Conservation (phyloP, 2,797 vertebrate genomes). For the Sebastes matsubarae region DNA sequence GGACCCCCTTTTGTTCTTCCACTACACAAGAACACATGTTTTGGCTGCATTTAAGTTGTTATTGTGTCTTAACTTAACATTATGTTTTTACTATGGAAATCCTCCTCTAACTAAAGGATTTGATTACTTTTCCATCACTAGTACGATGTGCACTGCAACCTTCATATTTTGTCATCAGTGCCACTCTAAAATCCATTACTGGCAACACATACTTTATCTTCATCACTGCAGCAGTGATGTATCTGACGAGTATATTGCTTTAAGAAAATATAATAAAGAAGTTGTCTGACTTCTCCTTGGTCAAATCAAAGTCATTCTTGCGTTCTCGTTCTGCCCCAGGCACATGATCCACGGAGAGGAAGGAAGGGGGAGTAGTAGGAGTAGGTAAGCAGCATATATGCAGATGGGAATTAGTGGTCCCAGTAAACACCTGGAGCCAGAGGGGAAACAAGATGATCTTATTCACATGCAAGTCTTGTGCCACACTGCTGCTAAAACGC, state of each 20-base stretch:
- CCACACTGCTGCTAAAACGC: slow-evolving; percentile 27
- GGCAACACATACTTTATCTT: slow-evolving; percentile 1
- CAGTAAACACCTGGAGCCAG: slow-evolving; percentile 77
- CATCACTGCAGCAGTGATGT: slow-evolving; percentile 8
- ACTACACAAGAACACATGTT: background rate
- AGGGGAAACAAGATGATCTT: slow-evolving; percentile 58
- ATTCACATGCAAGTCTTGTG: slow-evolving; percentile 71
- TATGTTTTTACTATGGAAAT: background rate
- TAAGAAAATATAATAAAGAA: slow-evolving; percentile 25
- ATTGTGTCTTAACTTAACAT: background rate
- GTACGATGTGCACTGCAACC: background rate
- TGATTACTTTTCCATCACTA: background rate
- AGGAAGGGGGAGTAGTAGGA: slow-evolving; percentile 35
- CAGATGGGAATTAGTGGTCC: slow-evolving; percentile 71
- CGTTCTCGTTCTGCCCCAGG: slow-evolving; percentile 44
- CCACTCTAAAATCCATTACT: background rate
- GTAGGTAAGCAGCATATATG: slow-evolving; percentile 51
- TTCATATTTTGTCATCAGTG: background rate
- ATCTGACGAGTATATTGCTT: background rate
- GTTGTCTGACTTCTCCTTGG: slow-evolving; percentile 41
- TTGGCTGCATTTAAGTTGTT: background rate
- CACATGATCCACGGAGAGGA: slow-evolving; percentile 28
- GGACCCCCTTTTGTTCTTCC: background rate
- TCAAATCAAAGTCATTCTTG: slow-evolving; percentile 62
- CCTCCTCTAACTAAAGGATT: background rate